A percentile compares a stretch with the other conserved stretches of the same genome.
These are phyloP conservation scores for Sitobion miscanthi DNA, from an alignment of 1,140 invertebrate genomes.

Conservation along the genomic window DNA sequence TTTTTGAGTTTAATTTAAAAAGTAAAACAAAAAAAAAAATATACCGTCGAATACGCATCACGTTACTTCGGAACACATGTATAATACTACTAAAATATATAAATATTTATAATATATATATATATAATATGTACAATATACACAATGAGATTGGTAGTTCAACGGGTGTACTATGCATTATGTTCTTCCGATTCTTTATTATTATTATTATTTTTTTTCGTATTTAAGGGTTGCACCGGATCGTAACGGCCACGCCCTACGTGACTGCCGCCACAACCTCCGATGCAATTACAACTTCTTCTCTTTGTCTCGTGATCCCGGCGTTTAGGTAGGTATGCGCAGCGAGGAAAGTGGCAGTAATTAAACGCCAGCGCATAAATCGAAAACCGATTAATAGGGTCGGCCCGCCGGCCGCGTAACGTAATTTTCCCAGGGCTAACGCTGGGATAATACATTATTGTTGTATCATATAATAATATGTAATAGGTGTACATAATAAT, in stretches of 20 bases:
- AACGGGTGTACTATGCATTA: background rate
- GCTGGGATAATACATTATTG: background rate
- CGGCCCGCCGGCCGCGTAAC: background rate
- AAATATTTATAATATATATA: background rate
- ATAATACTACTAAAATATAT: background rate
- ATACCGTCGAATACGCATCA: background rate
- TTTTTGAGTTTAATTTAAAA: slow-evolving; percentile 18
- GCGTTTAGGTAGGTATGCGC: background rate
- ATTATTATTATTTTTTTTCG: slow-evolving; percentile 29
- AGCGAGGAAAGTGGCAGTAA: slow-evolving; percentile 12
- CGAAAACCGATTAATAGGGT: slow-evolving; percentile 50
- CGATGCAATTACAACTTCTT: slow-evolving; percentile 39
- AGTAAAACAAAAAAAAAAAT: background rate
- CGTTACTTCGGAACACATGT: background rate
- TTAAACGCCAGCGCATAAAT: slow-evolving; percentile 45
- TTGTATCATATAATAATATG: background rate
- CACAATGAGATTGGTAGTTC: background rate
- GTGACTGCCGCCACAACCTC: background rate
- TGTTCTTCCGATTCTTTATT: background rate
- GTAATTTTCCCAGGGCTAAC: slow-evolving; percentile 21
- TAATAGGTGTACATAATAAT: background rate
- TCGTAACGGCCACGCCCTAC: slow-evolving; percentile 24
- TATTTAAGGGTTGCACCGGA: slow-evolving; percentile 34
- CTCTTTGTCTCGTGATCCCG: background rate
- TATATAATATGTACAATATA: background rate